Conservation (phyloP, 2,797 vertebrate genomes). For the Rallus crepitans region DNA sequence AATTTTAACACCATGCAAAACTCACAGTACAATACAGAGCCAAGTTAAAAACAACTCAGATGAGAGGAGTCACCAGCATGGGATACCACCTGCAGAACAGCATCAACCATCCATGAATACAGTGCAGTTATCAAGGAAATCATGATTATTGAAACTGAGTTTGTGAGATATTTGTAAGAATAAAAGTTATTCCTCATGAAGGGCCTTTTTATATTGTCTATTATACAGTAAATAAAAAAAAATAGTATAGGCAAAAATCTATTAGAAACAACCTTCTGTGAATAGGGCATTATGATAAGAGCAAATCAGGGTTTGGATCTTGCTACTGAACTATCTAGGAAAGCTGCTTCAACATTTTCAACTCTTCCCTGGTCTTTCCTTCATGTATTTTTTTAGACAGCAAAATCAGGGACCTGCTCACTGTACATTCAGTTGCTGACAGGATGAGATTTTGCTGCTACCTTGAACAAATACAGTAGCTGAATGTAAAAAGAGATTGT, state of each 20-base stretch:
- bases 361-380: background rate
- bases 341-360: background rate
- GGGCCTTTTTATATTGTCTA: background rate
- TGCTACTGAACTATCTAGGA: background rate
- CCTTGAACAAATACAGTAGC: background rate
- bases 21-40: background rate
- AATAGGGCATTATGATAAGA: background rate
- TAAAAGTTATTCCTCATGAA: background rate
- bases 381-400: background rate
- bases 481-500: constrained; percentile 38
- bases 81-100: background rate
- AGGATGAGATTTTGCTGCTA: background rate
- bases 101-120: fast-evolving
- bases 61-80: background rate
- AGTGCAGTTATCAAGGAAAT: background rate
- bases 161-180: background rate
- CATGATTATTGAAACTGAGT: fast-evolving
- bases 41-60: background rate
- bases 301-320: background rate
- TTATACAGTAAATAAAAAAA: background rate
- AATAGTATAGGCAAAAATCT: background rate
- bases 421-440: background rate
- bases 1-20: background rate
- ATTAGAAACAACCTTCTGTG: background rate
- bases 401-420: background rate